Base-by-base conservation (phyloP, 2,113 vertebrate species). In the Probosciger aterrimus region DNA sequence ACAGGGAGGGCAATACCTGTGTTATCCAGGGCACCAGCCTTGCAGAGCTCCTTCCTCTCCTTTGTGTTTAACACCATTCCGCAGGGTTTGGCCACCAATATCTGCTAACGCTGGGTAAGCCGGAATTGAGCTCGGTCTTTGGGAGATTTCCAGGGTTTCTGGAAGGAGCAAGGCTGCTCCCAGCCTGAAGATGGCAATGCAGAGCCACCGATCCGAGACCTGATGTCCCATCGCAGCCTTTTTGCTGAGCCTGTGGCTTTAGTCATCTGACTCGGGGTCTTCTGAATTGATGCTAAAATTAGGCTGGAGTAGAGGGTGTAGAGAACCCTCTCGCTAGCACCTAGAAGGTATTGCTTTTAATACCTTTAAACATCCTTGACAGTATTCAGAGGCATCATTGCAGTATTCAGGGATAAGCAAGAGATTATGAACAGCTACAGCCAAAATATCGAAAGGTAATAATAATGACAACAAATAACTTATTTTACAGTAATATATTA, bases 141-240 rank as follows among this genome's bases (percentile, higher is more conserved):
- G 28, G 63, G 47, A 43, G 35, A 9, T 82, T 73, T 57, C 37
- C 2, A 7, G 49, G 52, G 33, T 62, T 76, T 85, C n/a, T 87
- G 90, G 44, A 47, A 43, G 81, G 19, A 35, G 31, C 41, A n/a
- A 59, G 37, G 86, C 93, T 67, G 63, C 57, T 96, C 33, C 23
- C 77, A 92, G 74, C 96, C 96, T 92, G 88, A 90, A 94, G 96
- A 89, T 96, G 96, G 93, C 96, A 94, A 69, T 77, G 86, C 39
- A 91, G 95, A 92, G 81, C 95, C 15, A 1, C 52, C 0, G 6
- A 85, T 49, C 9, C 7, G 15, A 67, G 50, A 12, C 4, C 17
- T 52, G 73, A 15, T 39, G 70, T 17, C 41, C 69, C 37, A 17
- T 23, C 39, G 3, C n/a, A 44, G 43, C 44, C 7, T 27, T 77